Conservation (phyloP, 2,888 invertebrate genomes). For the Apamea anceps region DNA sequence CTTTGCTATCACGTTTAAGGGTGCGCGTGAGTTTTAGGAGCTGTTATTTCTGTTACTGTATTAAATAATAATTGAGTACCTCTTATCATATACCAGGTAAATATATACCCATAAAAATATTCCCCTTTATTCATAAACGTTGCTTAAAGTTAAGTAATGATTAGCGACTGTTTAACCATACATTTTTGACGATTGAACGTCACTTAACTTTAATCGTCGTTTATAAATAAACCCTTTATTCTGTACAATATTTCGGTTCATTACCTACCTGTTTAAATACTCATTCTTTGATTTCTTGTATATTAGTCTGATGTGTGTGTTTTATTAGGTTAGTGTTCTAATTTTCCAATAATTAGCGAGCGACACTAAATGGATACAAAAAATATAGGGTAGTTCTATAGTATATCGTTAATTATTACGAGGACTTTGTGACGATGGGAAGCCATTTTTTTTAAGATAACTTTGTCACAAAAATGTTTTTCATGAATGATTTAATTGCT, state of each 20-base stretch:
- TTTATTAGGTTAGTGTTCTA: background rate
- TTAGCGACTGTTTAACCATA: background rate
- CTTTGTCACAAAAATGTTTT: slow-evolving; percentile 19
- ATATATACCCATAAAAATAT: background rate
- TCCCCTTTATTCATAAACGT: background rate
- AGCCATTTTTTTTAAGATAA: slow-evolving; percentile 13
- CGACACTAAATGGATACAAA: background rate
- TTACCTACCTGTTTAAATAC: background rate
- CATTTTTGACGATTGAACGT: background rate
- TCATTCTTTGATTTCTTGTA: background rate
- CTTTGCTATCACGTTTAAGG: slow-evolving; percentile 17
- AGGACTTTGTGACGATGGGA: background rate
- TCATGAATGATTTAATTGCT: slow-evolving; percentile 22
- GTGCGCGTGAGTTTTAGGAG: slow-evolving; percentile 39
- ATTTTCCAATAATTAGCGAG: background rate
- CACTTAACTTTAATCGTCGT: background rate
- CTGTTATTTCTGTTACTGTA: background rate
- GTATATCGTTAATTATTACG: background rate
- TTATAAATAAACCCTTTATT: background rate
- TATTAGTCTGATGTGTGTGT: background rate
- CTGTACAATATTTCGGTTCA: background rate
- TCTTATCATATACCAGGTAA: slow-evolving; percentile 7
- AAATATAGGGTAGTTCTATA: background rate
- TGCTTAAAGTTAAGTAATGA: background rate
- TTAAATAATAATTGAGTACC: background rate